Conservation (phyloP, 1,140 invertebrate genomes). For the Telenomus remus region DNA sequence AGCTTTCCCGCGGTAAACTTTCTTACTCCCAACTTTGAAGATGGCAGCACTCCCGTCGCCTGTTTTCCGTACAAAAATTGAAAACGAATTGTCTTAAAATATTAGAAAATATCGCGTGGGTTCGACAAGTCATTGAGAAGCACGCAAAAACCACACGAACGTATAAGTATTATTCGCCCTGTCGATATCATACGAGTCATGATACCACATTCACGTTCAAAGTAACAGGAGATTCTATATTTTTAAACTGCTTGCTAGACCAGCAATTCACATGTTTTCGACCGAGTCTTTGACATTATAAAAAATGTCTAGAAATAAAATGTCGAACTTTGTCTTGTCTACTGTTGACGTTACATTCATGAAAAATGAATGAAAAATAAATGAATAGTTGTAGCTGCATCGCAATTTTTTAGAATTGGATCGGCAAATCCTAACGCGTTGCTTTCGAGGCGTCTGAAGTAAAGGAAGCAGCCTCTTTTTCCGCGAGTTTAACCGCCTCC, state of each 20-base stretch:
- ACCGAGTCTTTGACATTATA: too few species aligned
- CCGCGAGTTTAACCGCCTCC: conserved; percentile 47
- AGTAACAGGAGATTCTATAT: too few species aligned
- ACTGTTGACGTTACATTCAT: too few species aligned
- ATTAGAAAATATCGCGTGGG: conserved; percentile 18
- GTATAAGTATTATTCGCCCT: too few species aligned
- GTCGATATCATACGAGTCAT: too few species aligned
- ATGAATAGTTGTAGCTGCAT: conserved; percentile 6
- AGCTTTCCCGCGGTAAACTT: conserved; percentile 46
- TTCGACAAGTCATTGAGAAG: too few species aligned
- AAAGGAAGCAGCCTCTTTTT: conserved; percentile 36
- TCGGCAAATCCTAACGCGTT: conserved; percentile 39
- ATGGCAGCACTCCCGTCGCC: conserved; percentile 23
- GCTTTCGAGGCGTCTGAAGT: conserved; percentile 28
- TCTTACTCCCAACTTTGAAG: conserved; percentile 27
- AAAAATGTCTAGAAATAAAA: too few species aligned
- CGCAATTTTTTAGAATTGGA: conserved; percentile 26
- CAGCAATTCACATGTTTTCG: neutral
- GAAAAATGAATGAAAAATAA: too few species aligned
- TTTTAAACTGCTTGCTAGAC: too few species aligned
- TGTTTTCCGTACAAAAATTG: conserved; percentile 38
- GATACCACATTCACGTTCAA: too few species aligned
- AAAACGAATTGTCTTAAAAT: conserved; percentile 34
- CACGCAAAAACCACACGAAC: too few species aligned
- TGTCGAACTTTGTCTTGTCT: too few species aligned